Base-by-base conservation (phyloP, 2,113 vertebrate genomes). In the Melanostigma gelatinosum region DNA sequence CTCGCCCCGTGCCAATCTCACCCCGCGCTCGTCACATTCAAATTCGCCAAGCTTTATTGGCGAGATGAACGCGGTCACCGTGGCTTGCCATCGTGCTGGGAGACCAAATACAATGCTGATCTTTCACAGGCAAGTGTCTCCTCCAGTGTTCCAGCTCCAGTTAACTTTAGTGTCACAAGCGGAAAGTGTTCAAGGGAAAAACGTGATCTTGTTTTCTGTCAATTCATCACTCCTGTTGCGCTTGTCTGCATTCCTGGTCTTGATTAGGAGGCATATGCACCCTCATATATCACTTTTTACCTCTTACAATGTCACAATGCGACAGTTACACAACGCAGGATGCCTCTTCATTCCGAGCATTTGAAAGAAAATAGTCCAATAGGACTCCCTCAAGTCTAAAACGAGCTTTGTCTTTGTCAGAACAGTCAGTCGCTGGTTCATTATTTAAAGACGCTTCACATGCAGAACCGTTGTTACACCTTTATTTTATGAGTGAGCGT, bases 1-100 rank as follows among this genome's bases (percentile, higher is more conserved):
- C 61, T 79, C 80, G 83, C 80, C 63, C 61, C 0, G 54, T 87
- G 85, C 87, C 88, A 85, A 84, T 77, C 81, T 74, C 76, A 85
- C 54, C 88, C 85, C 82, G 79, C 46, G 80, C 86, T 89, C 85
- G 76, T 90, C 90, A 84, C 89, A 88, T 92, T 93, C 87, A 93
- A 87, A 91, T 89, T 87, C 79, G 84, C 87, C 82, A 15, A 89
- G 91, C 85, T 91, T 85, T 88, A 85, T 88, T 91, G 90, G 86
- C 87, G 83, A 78, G 75, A 81, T 63, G 68, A 84, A 77, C 60
- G 20, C 22, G 55, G 82, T 71, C 88, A 85, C 74, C 82, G 86
- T 84, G 84, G 80, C 86, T 79, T 34, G 75, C 78, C 55, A 67
- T 86, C 88, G 72, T 40, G 70, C 83, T 76, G 87, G 64, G 82